phyloP scores from a whole-genome alignment of 2,888 invertebrate genomes.

The Nymphalis c-album region DNA sequence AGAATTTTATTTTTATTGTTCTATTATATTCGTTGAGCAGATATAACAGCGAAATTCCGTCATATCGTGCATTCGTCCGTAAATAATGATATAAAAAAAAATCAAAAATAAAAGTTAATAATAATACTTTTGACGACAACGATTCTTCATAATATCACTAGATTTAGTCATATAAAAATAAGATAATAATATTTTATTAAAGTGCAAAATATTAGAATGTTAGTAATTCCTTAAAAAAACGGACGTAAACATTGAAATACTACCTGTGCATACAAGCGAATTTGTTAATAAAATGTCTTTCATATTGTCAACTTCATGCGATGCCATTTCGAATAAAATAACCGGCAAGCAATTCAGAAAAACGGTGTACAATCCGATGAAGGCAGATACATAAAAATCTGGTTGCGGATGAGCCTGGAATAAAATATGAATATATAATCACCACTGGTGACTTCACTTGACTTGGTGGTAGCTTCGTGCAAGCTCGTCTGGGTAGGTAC shows the following conservation, averaged over 20 bases:
- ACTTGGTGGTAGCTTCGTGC: too few relatives aligned
- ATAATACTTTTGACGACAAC: too few relatives aligned
- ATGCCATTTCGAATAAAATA: slow-evolving; percentile 8
- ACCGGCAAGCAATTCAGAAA: neutral
- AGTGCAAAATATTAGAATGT: neutral
- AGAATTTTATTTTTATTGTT: too few relatives aligned
- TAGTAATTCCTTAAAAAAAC: neutral
- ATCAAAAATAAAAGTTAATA: too few relatives aligned
- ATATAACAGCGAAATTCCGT: too few relatives aligned
- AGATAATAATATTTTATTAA: too few relatives aligned
- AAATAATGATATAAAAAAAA: too few relatives aligned
- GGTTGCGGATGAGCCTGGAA: neutral
- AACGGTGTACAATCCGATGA: neutral
- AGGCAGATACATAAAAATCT: neutral
- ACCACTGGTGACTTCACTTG: too few relatives aligned
- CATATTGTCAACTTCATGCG: slow-evolving; percentile 4
- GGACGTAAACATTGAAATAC: neutral
- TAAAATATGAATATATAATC: neutral
- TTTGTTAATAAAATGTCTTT: neutral
- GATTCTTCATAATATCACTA: neutral
- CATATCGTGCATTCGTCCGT: too few relatives aligned
- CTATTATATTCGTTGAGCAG: too few relatives aligned
- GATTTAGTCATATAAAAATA: neutral
- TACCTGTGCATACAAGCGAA: neutral
- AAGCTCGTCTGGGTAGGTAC: too few relatives aligned